phyloP scores from a whole-genome alignment of 2,888 invertebrate genomes.

The Spilosoma lubricipeda region DNA sequence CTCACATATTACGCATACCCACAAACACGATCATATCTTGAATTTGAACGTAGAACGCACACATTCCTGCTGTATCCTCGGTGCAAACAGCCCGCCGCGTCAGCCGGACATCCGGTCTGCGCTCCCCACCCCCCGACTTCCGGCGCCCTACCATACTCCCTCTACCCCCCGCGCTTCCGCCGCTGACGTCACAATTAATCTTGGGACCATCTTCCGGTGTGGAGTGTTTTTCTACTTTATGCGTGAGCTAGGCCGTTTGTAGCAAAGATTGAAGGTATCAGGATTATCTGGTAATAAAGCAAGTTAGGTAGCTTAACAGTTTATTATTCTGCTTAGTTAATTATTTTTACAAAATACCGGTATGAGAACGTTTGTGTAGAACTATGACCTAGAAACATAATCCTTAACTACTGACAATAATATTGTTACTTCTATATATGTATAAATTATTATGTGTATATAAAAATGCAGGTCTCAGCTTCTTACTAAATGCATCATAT shows the following conservation, averaged over 20 bases:
- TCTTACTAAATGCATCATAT: no score
- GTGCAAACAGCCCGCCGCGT: conserved; percentile 62
- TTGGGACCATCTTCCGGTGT: conserved; percentile 64
- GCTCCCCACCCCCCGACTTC: conserved; percentile 46
- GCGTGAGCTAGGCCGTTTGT: conserved; percentile 38
- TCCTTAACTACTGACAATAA: no score
- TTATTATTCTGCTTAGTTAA: background rate
- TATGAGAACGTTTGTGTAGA: no score
- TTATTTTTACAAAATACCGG: background rate
- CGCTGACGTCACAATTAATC: conserved; percentile 70
- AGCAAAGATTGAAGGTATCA: conserved; percentile 32
- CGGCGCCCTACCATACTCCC: conserved; percentile 42
- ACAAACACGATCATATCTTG: conserved; percentile 20
- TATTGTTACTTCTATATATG: no score
- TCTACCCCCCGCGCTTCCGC: conserved; percentile 54
- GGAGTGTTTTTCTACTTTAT: conserved; percentile 63
- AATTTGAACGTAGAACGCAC: conserved; percentile 33
- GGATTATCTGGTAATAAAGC: conserved; percentile 12
- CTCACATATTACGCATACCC: conserved; percentile 21
- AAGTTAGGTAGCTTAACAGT: conserved; percentile 1
- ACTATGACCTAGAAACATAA: no score
- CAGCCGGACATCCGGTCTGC: conserved; percentile 74
- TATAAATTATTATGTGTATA: no score
- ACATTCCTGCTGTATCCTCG: conserved; percentile 42
- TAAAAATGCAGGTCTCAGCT: no score